Percentiles rank a stretch among this genome's conserved stretches.
These are phyloP conservation scores for Mechanitis messenoides DNA, from an alignment of 2,888 invertebrate species.

Conservation along the genomic window DNA sequence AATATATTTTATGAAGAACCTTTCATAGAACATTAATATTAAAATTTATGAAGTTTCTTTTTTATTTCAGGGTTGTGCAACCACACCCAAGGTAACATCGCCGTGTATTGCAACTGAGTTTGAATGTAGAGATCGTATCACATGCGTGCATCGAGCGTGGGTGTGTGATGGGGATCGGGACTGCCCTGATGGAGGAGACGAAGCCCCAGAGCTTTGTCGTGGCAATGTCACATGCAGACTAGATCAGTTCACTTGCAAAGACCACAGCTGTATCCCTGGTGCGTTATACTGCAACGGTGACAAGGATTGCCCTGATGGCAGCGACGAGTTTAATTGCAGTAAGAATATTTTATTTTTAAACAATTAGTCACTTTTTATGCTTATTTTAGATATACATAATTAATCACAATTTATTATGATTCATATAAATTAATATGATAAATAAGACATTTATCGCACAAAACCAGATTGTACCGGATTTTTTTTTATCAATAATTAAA, in stretches of 20 bases:
- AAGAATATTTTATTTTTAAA: constrained; percentile 45
- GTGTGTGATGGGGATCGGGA: constrained; percentile 90
- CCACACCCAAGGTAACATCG: constrained; percentile 70
- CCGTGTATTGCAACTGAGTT: constrained; percentile 85
- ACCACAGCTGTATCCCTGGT: constrained; percentile 87
- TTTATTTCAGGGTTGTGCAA: constrained; percentile 78
- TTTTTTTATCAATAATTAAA: not conserved
- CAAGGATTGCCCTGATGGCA: constrained; percentile 88
- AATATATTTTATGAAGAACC: too few species aligned
- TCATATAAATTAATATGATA: too few species aligned
- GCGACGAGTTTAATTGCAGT: constrained; percentile 91
- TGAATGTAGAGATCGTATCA: constrained; percentile 86
- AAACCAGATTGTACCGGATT: too few species aligned
- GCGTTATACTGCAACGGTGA: constrained; percentile 89
- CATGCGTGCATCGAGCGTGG: constrained; percentile 88
- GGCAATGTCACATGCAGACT: constrained; percentile 86
- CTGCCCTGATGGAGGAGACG: constrained; percentile 89
- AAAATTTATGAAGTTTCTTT: not conserved
- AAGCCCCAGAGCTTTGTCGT: constrained; percentile 79
- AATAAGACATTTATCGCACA: too few species aligned
- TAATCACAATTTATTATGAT: not conserved
- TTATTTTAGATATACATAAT: not conserved
- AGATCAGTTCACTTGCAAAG: constrained; percentile 92
- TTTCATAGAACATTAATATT: not conserved
- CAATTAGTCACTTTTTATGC: not conserved